A percentile compares a stretch with the other conserved stretches of the same genome.
These are phyloP conservation scores for Busseola fusca DNA, from an alignment of 2,888 invertebrate species.

Conservation along the genomic window DNA sequence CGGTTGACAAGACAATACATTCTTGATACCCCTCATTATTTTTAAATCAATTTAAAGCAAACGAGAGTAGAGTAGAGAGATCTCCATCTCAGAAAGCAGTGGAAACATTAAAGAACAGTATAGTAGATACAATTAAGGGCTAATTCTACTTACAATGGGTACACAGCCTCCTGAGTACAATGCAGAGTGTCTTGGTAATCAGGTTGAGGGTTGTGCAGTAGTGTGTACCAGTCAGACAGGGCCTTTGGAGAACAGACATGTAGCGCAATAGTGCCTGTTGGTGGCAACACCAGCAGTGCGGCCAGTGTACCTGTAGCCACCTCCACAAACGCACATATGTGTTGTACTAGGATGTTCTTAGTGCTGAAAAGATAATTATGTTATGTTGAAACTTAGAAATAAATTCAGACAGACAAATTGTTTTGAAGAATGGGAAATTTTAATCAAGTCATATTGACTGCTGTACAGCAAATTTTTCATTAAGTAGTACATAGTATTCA, in stretches of 20 bases:
- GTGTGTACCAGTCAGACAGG: conserved; percentile 98
- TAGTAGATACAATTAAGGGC: neutral
- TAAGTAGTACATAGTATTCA: neutral
- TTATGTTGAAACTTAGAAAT: neutral
- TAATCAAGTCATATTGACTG: neutral
- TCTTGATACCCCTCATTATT: no score
- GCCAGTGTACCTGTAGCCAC: conserved; percentile 92
- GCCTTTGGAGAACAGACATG: conserved; percentile 94
- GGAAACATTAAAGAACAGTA: neutral
- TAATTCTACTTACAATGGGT: conserved; percentile 94
- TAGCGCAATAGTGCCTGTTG: conserved; percentile 93
- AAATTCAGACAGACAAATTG: neutral
- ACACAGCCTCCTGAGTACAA: conserved; percentile 99
- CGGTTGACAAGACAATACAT: no score
- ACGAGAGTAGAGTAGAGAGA: no score
- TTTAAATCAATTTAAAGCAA: neutral
- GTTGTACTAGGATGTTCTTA: conserved; percentile 93
- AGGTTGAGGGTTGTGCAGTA: conserved; percentile 97
- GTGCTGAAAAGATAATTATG: conserved; percentile 88
- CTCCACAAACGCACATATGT: conserved; percentile 95
- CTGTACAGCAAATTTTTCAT: no score
- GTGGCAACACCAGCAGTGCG: conserved; percentile 94
- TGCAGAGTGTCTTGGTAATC: conserved; percentile 96
- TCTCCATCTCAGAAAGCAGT: no score
- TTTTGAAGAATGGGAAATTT: neutral